Evolutionary conservation across 2,888 invertebrate genomes (phyloP).

Genomic region (Eledone cirrhosa): DNA sequence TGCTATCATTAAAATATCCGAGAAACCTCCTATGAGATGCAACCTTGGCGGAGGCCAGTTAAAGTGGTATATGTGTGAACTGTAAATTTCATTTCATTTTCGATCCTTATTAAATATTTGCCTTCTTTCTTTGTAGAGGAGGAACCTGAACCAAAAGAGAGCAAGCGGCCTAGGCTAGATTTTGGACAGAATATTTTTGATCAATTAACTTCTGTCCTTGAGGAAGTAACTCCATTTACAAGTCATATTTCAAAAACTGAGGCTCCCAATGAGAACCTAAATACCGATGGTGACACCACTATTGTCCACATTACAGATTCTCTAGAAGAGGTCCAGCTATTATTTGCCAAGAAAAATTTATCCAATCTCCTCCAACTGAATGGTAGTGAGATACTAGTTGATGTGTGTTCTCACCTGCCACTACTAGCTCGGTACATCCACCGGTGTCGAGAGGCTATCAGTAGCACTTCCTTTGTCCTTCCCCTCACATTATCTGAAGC

Average conservation of each 20-base stretch:
- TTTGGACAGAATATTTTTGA: constrained; percentile 78
- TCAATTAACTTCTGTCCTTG: constrained; percentile 72
- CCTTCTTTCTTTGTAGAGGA: constrained; percentile 30
- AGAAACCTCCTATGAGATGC: too few relatives aligned
- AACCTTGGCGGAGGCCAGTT: too few relatives aligned
- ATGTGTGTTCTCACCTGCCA: constrained; percentile 83
- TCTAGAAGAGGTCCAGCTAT: constrained; percentile 67
- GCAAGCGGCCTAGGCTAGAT: constrained; percentile 74
- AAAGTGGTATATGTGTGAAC: too few relatives aligned
- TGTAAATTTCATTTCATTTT: too few relatives aligned
- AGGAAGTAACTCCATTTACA: constrained; percentile 45
- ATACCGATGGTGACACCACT: constrained; percentile 57
- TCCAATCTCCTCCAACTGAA: constrained; percentile 81
- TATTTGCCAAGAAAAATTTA: constrained; percentile 81
- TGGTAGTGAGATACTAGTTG: constrained; percentile 81
- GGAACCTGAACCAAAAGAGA: constrained; percentile 56
- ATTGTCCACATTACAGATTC: constrained; percentile 55
- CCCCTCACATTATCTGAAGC: constrained; percentile 79
- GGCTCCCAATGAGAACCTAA: constrained; percentile 41
- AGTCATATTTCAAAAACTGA: constrained; percentile 31
- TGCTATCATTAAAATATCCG: too few relatives aligned
- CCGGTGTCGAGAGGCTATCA: constrained; percentile 74
- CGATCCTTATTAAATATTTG: neutral
- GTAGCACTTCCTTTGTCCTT: constrained; percentile 73
- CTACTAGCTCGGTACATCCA: constrained; percentile 74